Conservation (phyloP, 1,140 invertebrate species). For the Acyrthosiphon pisum region DNA sequence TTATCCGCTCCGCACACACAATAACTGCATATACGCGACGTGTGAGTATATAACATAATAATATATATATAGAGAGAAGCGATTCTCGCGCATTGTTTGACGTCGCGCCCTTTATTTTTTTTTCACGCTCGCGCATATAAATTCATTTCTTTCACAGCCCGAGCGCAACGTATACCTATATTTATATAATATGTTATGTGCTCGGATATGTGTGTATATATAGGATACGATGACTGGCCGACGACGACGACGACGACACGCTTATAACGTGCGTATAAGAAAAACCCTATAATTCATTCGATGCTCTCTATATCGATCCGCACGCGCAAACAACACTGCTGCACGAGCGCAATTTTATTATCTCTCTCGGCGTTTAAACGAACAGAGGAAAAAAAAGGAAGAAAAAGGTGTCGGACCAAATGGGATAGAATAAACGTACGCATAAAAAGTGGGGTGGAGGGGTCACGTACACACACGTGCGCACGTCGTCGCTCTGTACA, state of each 20-base stretch:
- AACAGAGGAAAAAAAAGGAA: neutral
- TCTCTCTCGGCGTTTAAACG: neutral
- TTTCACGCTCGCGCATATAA: conserved; percentile 21
- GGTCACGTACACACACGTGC: neutral
- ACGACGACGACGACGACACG: neutral
- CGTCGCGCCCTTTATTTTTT: conserved; percentile 36
- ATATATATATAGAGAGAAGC: neutral
- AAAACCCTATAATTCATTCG: conserved; percentile 58
- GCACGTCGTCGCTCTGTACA: neutral
- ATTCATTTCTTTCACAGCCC: conserved; percentile 43
- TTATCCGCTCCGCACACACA: neutral
- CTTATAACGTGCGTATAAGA: neutral
- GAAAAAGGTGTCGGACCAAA: conserved; percentile 59
- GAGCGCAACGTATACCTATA: neutral
- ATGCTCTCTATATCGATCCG: conserved; percentile 55
- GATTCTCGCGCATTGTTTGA: conserved; percentile 30
- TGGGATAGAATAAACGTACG: conserved; percentile 60
- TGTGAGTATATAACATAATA: neutral
- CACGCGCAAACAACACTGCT: conserved; percentile 54
- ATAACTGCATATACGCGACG: neutral
- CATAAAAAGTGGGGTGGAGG: neutral
- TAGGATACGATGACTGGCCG: conserved; percentile 21
- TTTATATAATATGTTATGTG: neutral
- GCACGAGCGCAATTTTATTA: conserved; percentile 23
- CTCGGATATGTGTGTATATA: neutral